A percentile compares a stretch with the other conserved stretches of the same genome.
These are phyloP conservation scores for Lasioglossum morio DNA, from an alignment of 2,888 invertebrate species.

Conservation along the genomic window DNA sequence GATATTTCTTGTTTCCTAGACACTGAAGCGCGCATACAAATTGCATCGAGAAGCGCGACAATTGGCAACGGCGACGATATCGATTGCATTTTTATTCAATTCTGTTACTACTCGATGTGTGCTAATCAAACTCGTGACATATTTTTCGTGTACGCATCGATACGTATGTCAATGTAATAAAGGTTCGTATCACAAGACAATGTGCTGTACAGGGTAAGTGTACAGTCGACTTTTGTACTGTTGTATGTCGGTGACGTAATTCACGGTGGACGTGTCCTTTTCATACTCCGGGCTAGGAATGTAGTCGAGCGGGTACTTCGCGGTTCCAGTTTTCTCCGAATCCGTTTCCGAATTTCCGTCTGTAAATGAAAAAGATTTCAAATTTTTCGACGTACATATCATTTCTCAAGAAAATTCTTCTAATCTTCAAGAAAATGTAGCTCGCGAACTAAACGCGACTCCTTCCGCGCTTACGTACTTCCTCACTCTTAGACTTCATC, in stretches of 20 bases:
- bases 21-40: background rate
- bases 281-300: slow-evolving; percentile 59
- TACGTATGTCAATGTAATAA: slow-evolving; percentile 34
- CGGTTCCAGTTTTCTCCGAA: slow-evolving; percentile 31
- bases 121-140: slow-evolving; percentile 12
- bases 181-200: slow-evolving; percentile 36
- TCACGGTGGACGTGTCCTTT: slow-evolving; percentile 55
- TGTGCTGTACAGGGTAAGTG: slow-evolving; percentile 66
- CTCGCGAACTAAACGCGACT: too few species aligned
- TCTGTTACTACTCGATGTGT: background rate
- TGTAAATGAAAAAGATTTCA: slow-evolving; percentile 27
- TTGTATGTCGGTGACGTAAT: slow-evolving; percentile 75
- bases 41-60: background rate
- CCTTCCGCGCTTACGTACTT: too few species aligned
- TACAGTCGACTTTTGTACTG: slow-evolving; percentile 71
- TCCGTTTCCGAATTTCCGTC: slow-evolving; percentile 32
- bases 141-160: background rate
- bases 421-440: too few species aligned
- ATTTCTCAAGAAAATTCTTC: too few species aligned
- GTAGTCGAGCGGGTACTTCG: slow-evolving; percentile 71
- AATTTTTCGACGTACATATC: background rate
- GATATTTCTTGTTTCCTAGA: background rate
- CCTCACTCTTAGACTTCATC: too few species aligned
- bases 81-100: slow-evolving; percentile 22
- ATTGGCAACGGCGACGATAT: background rate